Conservation (phyloP, 2,888 invertebrate genomes). For the Ormyrus thymus region DNA sequence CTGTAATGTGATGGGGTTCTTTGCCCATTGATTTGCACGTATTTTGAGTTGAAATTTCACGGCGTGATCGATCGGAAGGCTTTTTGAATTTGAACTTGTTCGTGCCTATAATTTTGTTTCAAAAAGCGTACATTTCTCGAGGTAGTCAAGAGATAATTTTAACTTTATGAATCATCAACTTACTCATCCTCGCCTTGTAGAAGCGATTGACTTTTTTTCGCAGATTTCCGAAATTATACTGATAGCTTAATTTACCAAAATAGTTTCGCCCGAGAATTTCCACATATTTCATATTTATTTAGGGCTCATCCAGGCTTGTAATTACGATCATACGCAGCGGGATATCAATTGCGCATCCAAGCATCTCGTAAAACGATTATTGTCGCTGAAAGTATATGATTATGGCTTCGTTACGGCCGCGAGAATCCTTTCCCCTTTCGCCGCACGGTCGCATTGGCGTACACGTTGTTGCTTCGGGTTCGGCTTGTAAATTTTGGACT, state of each 20-base stretch:
- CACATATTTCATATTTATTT: slow-evolving; percentile 44
- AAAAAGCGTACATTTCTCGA: no score
- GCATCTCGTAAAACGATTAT: slow-evolving; percentile 73
- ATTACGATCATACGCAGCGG: slow-evolving; percentile 34
- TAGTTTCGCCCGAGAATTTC: background rate
- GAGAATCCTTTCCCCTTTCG: background rate
- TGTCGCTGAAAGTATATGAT: slow-evolving; percentile 73
- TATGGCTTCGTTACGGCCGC: slow-evolving; percentile 72
- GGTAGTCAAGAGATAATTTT: slow-evolving; percentile 10
- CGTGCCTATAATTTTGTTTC: no score
- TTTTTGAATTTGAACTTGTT: no score
- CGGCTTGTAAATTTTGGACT: slow-evolving; percentile 47
- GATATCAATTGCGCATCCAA: slow-evolving; percentile 66
- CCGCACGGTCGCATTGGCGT: slow-evolving; percentile 52
- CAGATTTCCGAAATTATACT: slow-evolving; percentile 13
- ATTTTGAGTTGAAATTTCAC: no score
- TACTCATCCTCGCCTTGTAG: slow-evolving; percentile 26
- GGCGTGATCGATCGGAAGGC: no score
- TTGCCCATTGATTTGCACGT: slow-evolving; percentile 55
- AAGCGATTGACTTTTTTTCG: slow-evolving; percentile 7
- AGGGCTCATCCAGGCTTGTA: slow-evolving; percentile 25
- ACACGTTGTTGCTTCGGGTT: background rate
- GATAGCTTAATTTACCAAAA: no score
- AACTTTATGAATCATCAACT: slow-evolving; percentile 24
- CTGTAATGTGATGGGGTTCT: slow-evolving; percentile 47